Conservation (phyloP, 2,113 vertebrate genomes). For the Poeciliopsis retropinna region DNA sequence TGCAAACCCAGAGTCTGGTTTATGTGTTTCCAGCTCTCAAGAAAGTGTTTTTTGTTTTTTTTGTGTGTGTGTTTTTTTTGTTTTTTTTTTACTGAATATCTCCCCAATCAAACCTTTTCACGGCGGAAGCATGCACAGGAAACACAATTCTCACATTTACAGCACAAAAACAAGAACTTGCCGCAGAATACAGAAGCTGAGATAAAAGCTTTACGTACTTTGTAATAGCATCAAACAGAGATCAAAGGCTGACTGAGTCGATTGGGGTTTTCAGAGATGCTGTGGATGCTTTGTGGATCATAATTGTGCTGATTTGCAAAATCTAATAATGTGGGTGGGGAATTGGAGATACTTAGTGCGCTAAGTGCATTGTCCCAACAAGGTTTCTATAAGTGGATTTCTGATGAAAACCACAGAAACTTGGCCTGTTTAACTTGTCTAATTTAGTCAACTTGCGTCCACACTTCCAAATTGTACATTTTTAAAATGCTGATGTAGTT, state of each 20-base stretch:
- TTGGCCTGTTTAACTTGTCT: background rate
- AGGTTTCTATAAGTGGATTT: background rate
- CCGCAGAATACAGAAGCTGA: background rate
- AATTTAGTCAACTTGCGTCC: background rate
- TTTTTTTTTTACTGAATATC: background rate
- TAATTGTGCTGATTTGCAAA: slow-evolving; percentile 13
- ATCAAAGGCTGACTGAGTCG: background rate
- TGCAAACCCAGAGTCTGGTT: no score
- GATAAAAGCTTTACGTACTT: background rate
- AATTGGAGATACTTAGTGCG: background rate
- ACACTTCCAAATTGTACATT: background rate
- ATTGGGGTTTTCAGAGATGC: background rate
- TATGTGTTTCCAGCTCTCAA: no score
- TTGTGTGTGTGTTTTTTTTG: background rate
- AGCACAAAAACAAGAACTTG: background rate
- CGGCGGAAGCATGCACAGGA: background rate
- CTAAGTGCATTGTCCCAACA: background rate
- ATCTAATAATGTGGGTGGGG: slow-evolving; percentile 30
- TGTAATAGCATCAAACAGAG: background rate
- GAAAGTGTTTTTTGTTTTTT: no score
- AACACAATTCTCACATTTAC: background rate
- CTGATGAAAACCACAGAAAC: background rate
- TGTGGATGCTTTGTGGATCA: background rate
- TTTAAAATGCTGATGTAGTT: background rate
- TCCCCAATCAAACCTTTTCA: background rate